Evolutionary conservation across 2,113 vertebrate species (phyloP), one percentile per base, ranked within the genome.

Genomic region (Phylloscopus trochilus): DNA sequence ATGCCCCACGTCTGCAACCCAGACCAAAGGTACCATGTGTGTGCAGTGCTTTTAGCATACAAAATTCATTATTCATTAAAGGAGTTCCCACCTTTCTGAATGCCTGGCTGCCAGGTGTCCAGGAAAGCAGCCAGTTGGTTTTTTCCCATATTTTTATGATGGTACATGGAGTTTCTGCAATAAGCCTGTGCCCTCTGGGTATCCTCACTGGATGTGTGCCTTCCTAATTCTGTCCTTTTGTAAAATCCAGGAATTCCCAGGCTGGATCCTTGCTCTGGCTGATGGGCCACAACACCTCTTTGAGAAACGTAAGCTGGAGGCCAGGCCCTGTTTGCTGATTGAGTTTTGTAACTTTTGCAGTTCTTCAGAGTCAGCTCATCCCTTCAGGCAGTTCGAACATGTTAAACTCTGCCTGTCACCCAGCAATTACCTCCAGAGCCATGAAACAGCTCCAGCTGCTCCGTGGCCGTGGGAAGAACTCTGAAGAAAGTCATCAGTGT

Each of bases 351-450:
- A 87, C 46, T 95, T 84, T 47, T 89, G 74, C 78, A 66, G n/a
- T 74, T 96, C 23, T 67, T 85, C 30, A 37, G 28, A 91, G 62
- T 59, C 58, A 79, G 89, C 51, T 95, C 89, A 73, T 69, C 58
- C 91, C 89, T 87, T 84, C 26, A 58, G 93, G 91, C 89, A 76
- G 81, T 75, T 90, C 46, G 62, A 85, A 95, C 73, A 62, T 3
- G 24, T 89, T 82, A 70, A 69, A 78, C 84, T 87, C 74, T 92
- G 84, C 89, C 84, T 91, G 91, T 76, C 94, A 89, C 83, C n/a
- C 64, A 60, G 83, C 41, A 84, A 91, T 85, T 95, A 67, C 77
- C 66, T 43, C 39, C 79, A 47, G 80, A n/a, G 46, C 86, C 59
- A 35, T 3, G 43, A 69, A 92, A 90, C 51, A 90, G 75, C 73